Base-by-base conservation (phyloP, 2,113 vertebrate genomes). In the Phycodurus eques region DNA sequence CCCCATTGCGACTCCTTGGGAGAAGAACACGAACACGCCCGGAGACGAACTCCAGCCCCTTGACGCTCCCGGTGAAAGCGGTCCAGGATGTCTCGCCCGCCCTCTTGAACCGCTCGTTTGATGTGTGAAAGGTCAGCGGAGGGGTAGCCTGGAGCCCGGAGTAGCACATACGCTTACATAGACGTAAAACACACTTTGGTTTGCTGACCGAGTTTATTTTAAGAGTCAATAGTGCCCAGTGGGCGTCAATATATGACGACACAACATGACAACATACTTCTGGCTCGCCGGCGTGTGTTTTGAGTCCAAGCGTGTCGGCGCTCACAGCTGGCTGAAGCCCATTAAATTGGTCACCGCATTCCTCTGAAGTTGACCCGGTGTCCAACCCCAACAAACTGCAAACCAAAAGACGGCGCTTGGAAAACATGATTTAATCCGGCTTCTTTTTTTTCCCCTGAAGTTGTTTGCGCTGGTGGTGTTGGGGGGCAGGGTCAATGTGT, bases 261-360 rank as follows among this genome's bases (percentile, higher is more conserved):
- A 19, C 49, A 49, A 49, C 47, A 15, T 49, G 49, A 20, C 49
- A 20, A 8, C 53, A 56, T 22, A 9, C 59, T 33, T 15, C 7
- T 61, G 57, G 27, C 27, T 31, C 5, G 57, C 2, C 57, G 27
- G 33, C 57, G 57, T 61, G 27, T 27, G 12, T 44, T 47, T 77
- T 89, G 88, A 92, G 69, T 90, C 90, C 87, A 46, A 74, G 81
- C 77, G 69, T 77, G 85, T 85, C 86, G 83, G 69, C 76, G 72
- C 75, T 88, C 86, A 88, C 90, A 89, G 85, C 89, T 90, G 89
- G 83, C 75, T 81, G 81, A 81, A 84, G 73, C 82, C 84, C 87
- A 80, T 88, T 90, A 92, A 92, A 83, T 49, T 63, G 67, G 73
- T 83, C 72, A 72, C 67, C 63, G 31, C 91, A 92, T 92, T 92